Evolutionary conservation across 1,140 invertebrate species (phyloP), one percentile per base, ranked within the genome.

Genomic region (Mercenaria mercenaria): DNA sequence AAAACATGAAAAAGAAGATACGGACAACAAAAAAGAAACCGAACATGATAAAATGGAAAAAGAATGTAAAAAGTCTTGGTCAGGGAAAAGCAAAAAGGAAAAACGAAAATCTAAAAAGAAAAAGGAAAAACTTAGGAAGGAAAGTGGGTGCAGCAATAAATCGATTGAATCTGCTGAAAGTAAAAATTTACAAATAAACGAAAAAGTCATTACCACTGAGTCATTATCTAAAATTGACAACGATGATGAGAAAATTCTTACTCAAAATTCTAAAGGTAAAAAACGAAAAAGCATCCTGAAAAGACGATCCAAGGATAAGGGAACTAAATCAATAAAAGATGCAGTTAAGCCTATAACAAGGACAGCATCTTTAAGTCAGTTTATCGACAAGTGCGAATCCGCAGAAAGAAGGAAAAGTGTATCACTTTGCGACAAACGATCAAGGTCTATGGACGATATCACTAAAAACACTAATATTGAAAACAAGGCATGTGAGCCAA

Each of bases 31-130:
- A 1, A 76, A 74, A 56, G 26, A 47, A 50, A 26, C 32, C 2
- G 80, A 61, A 10, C n/a, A 39, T 4, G 20, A 61, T 26, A 84
- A 84, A 52, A 52, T 0, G 1, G 37, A 61, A 4, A 67, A 64
- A 64, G 29, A 18, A 6, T 18, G 4, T 20, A 79, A 56, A n/a
- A 79, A 52, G 26, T 52, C 43, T 29, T 52, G 76, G 76, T 79
- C 76, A 15, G 82, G 47, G 34, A 72, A 84, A 72, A 72, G 43
- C 20, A 72, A 84, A 84, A 84, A 52, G n/a, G 61, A 64, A 29
- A 82, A 79, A 50, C 47, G 29, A 50, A 50, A 47, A 50, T 79
- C 50, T 1, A 79, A 82, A 56, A 67, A 82, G 52, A 80, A 80
- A 64, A 67, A 64, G 20, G 47, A 39, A 34, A 85, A 85, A 85